Evolutionary conservation across 2,797 vertebrate species (phyloP), one percentile per base, ranked within the genome.

Genomic region (Parambassis ranga): DNA sequence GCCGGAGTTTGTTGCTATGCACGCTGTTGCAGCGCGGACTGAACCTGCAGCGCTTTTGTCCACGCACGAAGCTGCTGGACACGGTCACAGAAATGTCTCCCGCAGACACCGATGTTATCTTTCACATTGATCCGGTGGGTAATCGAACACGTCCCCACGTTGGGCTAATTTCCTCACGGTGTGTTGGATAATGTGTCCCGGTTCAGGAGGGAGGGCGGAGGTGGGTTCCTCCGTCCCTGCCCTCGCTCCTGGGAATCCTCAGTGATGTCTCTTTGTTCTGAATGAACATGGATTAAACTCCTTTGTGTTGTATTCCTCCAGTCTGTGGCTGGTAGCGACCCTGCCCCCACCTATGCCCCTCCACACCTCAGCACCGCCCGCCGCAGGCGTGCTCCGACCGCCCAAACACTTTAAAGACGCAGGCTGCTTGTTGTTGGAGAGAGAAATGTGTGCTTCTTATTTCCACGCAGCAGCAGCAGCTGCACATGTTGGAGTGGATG

Each of bases 251-350:
- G 59, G 70, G 64, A 38, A 31, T 43, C 39, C 24, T 60, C 4
- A 37, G 24, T 58, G 49, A 46, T 71, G 66, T 61, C 43, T 52
- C 75, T 85, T 89, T 89, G 87, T 88, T 48, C 4, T 43, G 10
- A 67, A 58, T 52, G 61, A 83, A 56, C 62, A 55, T 50, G 84
- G 71, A 82, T 88, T 79, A 71, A 84, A 77, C 53, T 76, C 75
- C 82, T 84, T 88, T 90, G 86, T 90, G 81, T 77, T 77, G 68
- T 59, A 4, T 78, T 75, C 23, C 72, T 79, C 77, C 75, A 31
- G 75, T 47, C 64, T 43, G 35, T 20, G 70, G 33, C 37, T 69
- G 31, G 23, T 44, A 35, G 58, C 63, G 71, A 70, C 81, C 81
- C 81, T 76, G 39, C 80, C 80, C 77, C 87, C 70, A 55, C 61